Evolutionary conservation across 2,797 vertebrate genomes (phyloP).

Genomic region (Kryptopterus vitreolus): DNA sequence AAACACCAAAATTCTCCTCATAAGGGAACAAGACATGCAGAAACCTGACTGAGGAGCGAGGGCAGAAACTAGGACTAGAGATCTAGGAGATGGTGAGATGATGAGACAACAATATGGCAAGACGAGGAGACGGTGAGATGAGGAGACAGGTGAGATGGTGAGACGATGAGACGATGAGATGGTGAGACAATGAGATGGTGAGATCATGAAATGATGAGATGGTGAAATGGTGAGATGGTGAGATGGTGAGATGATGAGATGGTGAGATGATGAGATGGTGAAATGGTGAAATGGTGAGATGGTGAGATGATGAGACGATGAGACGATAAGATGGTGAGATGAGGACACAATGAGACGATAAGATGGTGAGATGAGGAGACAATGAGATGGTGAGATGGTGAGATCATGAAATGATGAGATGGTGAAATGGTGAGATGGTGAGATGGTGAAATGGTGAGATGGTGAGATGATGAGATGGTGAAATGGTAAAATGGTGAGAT

Average conservation of each 20-base stretch:
- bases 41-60: neutral
- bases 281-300: no score
- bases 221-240: no score
- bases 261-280: neutral
- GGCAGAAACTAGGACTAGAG: neutral
- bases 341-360: no score
- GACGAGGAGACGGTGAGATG: neutral
- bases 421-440: no score
- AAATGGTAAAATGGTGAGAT: no score
- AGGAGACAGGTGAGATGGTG: neutral
- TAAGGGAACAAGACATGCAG: neutral
- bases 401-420: neutral
- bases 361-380: neutral
- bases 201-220: no score
- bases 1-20: no score
- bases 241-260: neutral
- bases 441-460: no score
- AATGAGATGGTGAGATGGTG: neutral
- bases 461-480: neutral
- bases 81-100: neutral
- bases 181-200: neutral
- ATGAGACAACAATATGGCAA: no score
- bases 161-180: neutral
- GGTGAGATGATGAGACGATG: neutral
- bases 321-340: neutral